Evolutionary conservation across 2,797 vertebrate genomes (phyloP).

Genomic region (Carduelis carduelis): DNA sequence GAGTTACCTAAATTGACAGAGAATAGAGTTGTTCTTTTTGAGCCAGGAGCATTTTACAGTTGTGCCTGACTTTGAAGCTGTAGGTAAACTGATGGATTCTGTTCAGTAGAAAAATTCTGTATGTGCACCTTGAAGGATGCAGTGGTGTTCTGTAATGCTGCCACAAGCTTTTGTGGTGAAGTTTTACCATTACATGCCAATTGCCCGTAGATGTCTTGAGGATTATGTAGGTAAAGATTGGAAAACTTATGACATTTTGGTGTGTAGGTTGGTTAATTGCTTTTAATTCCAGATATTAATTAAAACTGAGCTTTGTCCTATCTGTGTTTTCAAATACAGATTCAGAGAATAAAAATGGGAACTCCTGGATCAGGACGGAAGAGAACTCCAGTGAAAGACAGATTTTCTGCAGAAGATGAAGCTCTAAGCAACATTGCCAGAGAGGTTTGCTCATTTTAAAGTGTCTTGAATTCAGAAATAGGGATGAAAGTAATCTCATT

Average conservation of each 20-base stretch:
- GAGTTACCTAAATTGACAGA: not conserved
- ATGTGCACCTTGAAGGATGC: not conserved
- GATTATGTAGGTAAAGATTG: not conserved
- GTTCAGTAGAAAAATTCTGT: not conserved
- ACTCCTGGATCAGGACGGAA: constrained; percentile 96
- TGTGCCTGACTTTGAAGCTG: not conserved
- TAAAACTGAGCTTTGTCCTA: not conserved
- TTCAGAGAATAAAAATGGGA: constrained; percentile 81
- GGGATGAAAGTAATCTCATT: not conserved
- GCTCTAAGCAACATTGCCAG: constrained; percentile 93
- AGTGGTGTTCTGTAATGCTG: not conserved
- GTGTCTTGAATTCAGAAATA: not conserved
- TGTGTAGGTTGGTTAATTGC: not conserved
- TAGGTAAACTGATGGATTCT: not conserved
- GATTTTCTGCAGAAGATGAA: constrained; percentile 98
- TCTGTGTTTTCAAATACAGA: constrained; percentile 18
- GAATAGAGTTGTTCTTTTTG: not conserved
- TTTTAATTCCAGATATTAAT: constrained; percentile 49
- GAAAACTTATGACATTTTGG: not conserved
- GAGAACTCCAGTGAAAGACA: constrained; percentile 93
- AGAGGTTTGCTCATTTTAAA: constrained; percentile 83
- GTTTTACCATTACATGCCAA: not conserved
- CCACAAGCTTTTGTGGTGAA: not conserved
- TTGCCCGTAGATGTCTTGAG: not conserved
- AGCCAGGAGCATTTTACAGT: not conserved